Evolutionary conservation across 2,113 vertebrate species (phyloP), one percentile per base, ranked within the genome.

Genomic region (Cinclus cinclus): DNA sequence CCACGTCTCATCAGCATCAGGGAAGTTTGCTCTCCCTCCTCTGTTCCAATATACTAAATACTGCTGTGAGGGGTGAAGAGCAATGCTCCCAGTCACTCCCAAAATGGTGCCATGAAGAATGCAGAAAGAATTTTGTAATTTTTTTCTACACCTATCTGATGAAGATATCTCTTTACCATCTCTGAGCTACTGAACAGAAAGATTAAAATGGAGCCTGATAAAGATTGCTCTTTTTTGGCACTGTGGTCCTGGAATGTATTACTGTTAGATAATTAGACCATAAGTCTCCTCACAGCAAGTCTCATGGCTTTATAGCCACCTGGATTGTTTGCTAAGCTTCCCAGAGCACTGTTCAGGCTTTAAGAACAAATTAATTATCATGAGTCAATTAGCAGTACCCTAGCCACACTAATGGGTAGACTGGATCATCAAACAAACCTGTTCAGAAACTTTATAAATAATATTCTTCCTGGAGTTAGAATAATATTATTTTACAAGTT

Each of bases 351-450:
- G 28, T 22, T 76, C 25, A 50, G 52, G 44, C 33, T 86, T 67
- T 71, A 92, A 88, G 17, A 94, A 64, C 41, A 83, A 88, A 93
- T 80, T 95, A 85, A 90, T 95, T 94, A 55, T 42, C 39, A 28
- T 44, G 50, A 91, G 44, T 92, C 67, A 74, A 86, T 86, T 85
- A 86, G 59, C 17, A 94, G 13, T 69, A 55, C 33, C 47, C 7
- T 80, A 80, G 30, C 18, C 59, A 83, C 44, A 27, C 47, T 52
- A 85, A 85, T 74, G 15, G 44, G 27, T 81, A 89, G 52, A 69
- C 31, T 84, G 58, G 67, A 47, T 80, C 71, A 95, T 70, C 87
- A 93, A 77, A 28, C 11, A 85, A 95, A 87, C 24, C 18, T 89
- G 35, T 82, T 87, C 65, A 73, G 35, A 91, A 92, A 59, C 15